Conservation (phyloP, 1,140 invertebrate species). For the Phortica variegata region DNA sequence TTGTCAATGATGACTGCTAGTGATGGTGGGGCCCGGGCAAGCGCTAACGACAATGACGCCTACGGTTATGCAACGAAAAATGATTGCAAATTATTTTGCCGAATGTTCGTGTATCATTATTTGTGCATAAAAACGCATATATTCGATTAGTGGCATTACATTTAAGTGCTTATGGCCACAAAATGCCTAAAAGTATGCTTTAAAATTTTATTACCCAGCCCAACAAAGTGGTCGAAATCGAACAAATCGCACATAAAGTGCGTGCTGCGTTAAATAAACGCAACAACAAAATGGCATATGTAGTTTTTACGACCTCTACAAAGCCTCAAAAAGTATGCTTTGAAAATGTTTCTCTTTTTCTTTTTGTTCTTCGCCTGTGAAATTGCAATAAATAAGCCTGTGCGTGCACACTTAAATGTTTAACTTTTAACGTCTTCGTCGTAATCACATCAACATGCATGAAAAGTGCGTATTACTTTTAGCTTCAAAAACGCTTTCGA, state of each 20-base stretch:
- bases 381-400: conserved; percentile 31
- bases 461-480: background rate
- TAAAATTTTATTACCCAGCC: conserved; percentile 24
- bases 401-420: conserved; percentile 14
- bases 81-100: conserved; percentile 6
- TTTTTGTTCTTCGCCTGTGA: too few species aligned
- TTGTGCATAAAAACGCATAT: conserved; percentile 21
- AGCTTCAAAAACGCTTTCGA: too few species aligned
- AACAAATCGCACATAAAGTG: too few species aligned
- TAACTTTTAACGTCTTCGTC: conserved; percentile 38
- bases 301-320: background rate
- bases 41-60: too few species aligned
- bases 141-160: too few species aligned
- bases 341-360: too few species aligned
- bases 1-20: conserved; percentile 35
- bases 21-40: too few species aligned
- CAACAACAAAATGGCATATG: too few species aligned
- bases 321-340: conserved; percentile 13
- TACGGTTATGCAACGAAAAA: conserved; percentile 2
- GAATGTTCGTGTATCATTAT: conserved; percentile 11
- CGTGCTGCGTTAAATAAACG: too few species aligned
- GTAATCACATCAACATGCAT: conserved; percentile 39
- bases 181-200: conserved; percentile 9
- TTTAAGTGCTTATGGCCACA: too few species aligned
- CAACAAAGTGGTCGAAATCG: too few species aligned